These are phyloP conservation scores for Acromyrmex echinatior DNA, from an alignment of 1,140 invertebrate genomes.

Conservation along the genomic window DNA sequence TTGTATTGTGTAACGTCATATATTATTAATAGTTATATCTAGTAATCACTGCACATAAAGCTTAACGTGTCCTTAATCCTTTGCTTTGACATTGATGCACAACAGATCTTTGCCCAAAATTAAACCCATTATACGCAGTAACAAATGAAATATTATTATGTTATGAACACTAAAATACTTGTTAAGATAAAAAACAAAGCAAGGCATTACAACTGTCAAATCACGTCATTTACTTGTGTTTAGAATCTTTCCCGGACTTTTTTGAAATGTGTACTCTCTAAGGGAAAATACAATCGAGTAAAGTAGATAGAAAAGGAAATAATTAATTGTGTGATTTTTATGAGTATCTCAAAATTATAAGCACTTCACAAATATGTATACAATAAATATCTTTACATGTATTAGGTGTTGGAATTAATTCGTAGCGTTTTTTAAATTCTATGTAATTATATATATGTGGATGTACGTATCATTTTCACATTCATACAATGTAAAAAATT, in stretches of 20 bases:
- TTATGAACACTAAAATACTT: conserved; percentile 64
- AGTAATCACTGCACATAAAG: conserved; percentile 34
- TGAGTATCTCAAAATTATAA: neutral
- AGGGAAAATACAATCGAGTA: neutral
- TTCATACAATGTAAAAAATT: neutral
- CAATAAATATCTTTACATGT: neutral
- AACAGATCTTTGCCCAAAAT: conserved; percentile 69
- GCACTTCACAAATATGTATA: neutral
- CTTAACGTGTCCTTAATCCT: conserved; percentile 23
- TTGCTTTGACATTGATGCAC: conserved; percentile 46
- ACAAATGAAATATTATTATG: conserved; percentile 44
- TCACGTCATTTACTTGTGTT: neutral
- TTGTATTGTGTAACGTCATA: neutral
- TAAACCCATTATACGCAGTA: conserved; percentile 61
- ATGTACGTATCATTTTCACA: no score
- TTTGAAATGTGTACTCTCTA: neutral
- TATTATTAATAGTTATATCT: neutral
- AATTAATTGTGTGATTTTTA: neutral
- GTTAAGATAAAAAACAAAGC: neutral
- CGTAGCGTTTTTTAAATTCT: no score
- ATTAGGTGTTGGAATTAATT: no score
- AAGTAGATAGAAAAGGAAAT: neutral
- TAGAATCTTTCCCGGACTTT: neutral
- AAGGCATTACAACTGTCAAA: neutral
- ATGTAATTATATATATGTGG: no score